Evolutionary conservation across 2,113 vertebrate genomes (phyloP), one percentile per base, ranked within the genome.

Genomic region (Ceyx margarethae): DNA sequence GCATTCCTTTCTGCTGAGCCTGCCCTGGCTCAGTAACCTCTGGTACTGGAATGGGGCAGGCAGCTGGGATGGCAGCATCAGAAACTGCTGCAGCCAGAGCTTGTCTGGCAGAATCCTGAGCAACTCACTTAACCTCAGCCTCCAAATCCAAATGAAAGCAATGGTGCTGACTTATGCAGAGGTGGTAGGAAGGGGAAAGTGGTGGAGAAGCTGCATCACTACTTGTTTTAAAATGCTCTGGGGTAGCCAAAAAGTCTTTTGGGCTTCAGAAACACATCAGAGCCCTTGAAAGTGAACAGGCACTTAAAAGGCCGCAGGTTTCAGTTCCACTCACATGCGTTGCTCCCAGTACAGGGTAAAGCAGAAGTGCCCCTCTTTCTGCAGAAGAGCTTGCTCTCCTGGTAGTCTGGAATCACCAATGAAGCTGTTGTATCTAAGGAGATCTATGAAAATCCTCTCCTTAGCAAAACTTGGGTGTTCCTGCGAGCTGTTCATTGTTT

Each of bases 1-100:
- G 0, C 80, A 74, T 93, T 91, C 92, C 68, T 94, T 90, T 86
- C 43, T 90, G 68, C 80, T 94, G 86, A 94, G 89, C 68, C 65
- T 86, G 64, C 68, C 69, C 83, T 83, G 82, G 20, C 67, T 87
- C 37, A 68, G 72, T 77, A 85, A 87, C 92, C 58, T 87, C 90
- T 80, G 77, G 29, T 64, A 23, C 62, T 29, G 66, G 81, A 37
- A 73, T 3, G 2, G 43, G 50, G 26, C 54, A 18, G 67, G 42
- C 26, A n/a, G 46, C 46, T 62, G 67, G 54, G 60, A 21, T 0
- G 1, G 50, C 58, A 48, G 8, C 29, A n/a, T 43, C 1, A 1
- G 56, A 65, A 86, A 19, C 81, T 1, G 0, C 51, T 58, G 51
- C 43, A 58, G 81, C 33, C 46, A 54, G 60, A 48, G 61, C 51